Base-by-base conservation (phyloP, 1,140 invertebrate species). In the Pseudomyrmex sp. region DNA sequence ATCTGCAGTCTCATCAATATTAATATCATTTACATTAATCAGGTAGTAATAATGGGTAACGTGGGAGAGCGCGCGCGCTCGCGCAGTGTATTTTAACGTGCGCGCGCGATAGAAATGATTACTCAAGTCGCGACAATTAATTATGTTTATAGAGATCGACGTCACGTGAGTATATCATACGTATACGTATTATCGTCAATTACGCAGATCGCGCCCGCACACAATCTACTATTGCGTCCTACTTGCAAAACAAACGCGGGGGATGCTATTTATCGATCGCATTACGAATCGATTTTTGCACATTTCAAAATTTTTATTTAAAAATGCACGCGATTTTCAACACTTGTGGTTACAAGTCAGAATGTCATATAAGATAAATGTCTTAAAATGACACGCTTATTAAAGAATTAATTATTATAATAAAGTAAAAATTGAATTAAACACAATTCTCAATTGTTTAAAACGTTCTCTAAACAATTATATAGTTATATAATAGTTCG, bases 21-120 rank as follows among this genome's bases (percentile, higher is more conserved):
- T 80, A 80, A 80, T 80, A 72, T 48, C 66, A 72, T 80, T 80
- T 80, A 72, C 56, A 80, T 80, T 72, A 72, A 80, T 80, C 76
- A 70, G 56, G 23, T 72, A 54, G 61, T 62, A 80, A 72, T 80
- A 80, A 80, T 70, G 76, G 52, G 15, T 70, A 58, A 68, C 4
- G 20, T 10, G 54, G 76, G 52, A 46, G 15, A 13, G 58, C 18
- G 75, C 63, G 35, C 2, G 12, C 12, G 23, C 20, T n/a, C 48
- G 46, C 66, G 56, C 15, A n/a, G 65, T 35, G 65, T 35, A 35
- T 35, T 35, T 35, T 35, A 35, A 35, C 35, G 35, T 7, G 35
- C 26, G 26, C 26, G 26, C 26, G 26, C 35, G 35, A 35, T 58
- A 80, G 66, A 59, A 61, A 80, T 70, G 66, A 80, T 80, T 59